phyloP scores from a whole-genome alignment of 2,113 vertebrate species.

The Chinchilla lanigera region DNA sequence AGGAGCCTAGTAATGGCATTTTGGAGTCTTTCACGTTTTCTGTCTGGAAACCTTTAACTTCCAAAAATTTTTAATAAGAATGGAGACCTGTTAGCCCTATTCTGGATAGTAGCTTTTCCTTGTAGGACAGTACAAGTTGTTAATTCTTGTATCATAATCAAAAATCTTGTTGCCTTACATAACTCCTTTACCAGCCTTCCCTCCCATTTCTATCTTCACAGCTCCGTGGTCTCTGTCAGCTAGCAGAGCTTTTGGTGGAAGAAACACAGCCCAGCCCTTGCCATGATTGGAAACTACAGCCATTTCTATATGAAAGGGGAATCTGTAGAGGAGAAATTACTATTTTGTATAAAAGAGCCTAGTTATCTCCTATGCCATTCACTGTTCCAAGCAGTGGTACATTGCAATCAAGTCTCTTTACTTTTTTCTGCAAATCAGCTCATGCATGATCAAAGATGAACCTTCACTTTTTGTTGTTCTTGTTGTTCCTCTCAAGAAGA shows the following conservation, averaged over 20 bases:
- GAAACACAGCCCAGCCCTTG: slow-evolving; percentile 80
- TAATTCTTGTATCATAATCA: not conserved
- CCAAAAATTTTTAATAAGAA: not conserved
- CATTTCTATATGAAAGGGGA: slow-evolving; percentile 79
- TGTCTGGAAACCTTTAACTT: slow-evolving; percentile 4
- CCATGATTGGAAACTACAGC: slow-evolving; percentile 78
- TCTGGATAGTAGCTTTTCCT: not conserved
- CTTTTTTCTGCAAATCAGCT: slow-evolving; percentile 37
- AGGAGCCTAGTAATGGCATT: not conserved
- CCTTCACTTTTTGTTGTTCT: not conserved
- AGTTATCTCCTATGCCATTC: slow-evolving; percentile 56
- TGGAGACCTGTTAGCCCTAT: not conserved
- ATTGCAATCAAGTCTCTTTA: slow-evolving; percentile 48
- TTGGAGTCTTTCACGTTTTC: slow-evolving; percentile 4
- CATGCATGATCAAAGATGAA: slow-evolving; percentile 62
- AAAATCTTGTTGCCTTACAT: slow-evolving; percentile 46
- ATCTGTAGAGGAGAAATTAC: slow-evolving; percentile 66
- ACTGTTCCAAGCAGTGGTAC: slow-evolving; percentile 58
- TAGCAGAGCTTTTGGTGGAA: slow-evolving; percentile 83
- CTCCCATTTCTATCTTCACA: slow-evolving; percentile 80
- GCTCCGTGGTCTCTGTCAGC: slow-evolving; percentile 87
- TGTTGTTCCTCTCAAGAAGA: slow-evolving; percentile 65
- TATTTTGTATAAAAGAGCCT: slow-evolving; percentile 63
- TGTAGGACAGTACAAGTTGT: not conserved
- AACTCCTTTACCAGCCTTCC: slow-evolving; percentile 76